phyloP scores from a whole-genome alignment of 2,888 invertebrate genomes.

The Aleiodes testaceus region DNA sequence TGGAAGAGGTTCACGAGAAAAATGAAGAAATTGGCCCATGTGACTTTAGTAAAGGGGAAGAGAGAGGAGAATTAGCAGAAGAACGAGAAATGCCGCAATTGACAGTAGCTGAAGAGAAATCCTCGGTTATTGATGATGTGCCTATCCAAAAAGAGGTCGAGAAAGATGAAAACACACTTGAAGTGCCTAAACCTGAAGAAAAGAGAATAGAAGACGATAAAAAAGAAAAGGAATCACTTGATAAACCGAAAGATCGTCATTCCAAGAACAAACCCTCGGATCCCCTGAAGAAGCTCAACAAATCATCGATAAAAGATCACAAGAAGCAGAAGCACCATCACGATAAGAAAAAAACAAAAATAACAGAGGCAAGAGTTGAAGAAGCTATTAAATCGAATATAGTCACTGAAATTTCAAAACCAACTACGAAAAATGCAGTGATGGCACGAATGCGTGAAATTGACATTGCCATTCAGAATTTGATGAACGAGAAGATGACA shows the following conservation, averaged over 20 bases:
- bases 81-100: not conserved
- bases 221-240: too few relatives aligned
- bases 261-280: not conserved
- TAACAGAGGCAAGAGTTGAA: conserved; percentile 52
- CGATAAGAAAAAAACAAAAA: conserved; percentile 40
- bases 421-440: conserved; percentile 65
- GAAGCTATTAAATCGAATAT: conserved; percentile 50
- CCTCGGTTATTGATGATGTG: too few relatives aligned
- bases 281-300: conserved; percentile 14
- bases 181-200: not conserved
- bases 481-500: conserved; percentile 77
- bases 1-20: not conserved
- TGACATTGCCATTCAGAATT: conserved; percentile 76
- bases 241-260: conserved; percentile 32
- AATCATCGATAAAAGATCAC: conserved; percentile 30
- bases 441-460: conserved; percentile 78
- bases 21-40: not conserved
- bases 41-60: not conserved
- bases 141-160: not conserved
- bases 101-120: too few relatives aligned
- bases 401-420: conserved; percentile 50
- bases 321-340: conserved; percentile 43
- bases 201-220: not conserved
- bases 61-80: not conserved
- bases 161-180: not conserved